phyloP scores from a whole-genome alignment of 2,113 vertebrate genomes.

The Alethe diademata region DNA sequence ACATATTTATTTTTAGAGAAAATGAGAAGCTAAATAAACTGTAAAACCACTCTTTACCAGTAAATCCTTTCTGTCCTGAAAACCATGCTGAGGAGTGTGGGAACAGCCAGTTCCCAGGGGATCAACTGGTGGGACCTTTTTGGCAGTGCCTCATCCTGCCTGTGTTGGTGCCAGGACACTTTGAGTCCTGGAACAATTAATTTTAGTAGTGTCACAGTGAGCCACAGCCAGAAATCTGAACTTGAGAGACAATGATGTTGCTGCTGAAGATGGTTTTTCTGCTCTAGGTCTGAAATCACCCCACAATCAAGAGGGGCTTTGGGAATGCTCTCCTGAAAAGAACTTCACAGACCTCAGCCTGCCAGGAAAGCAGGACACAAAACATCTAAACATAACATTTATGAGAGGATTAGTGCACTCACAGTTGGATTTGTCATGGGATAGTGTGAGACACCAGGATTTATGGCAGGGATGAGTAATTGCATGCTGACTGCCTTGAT shows the following conservation, averaged over 20 bases:
- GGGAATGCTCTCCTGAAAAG: neutral
- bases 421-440: neutral
- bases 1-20: conserved; percentile 15
- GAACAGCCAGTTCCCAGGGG: conserved; percentile 4
- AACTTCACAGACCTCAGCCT: neutral
- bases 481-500: neutral
- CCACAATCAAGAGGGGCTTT: neutral
- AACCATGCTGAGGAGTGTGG: neutral
- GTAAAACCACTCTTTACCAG: neutral
- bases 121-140: neutral
- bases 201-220: conserved; percentile 3
- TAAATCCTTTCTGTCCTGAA: neutral
- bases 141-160: neutral
- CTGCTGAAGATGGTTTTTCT: neutral
- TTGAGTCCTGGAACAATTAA: conserved; percentile 32
- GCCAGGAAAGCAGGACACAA: neutral
- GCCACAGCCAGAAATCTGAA: neutral
- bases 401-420: neutral
- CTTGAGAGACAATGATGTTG: neutral
- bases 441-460: neutral
- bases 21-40: conserved; percentile 26
- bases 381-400: neutral
- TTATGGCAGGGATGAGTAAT: neutral
- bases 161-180: neutral
- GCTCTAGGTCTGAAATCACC: neutral